Evolutionary conservation across 1,140 invertebrate species (phyloP).

Genomic region (Gryon sp.): DNA sequence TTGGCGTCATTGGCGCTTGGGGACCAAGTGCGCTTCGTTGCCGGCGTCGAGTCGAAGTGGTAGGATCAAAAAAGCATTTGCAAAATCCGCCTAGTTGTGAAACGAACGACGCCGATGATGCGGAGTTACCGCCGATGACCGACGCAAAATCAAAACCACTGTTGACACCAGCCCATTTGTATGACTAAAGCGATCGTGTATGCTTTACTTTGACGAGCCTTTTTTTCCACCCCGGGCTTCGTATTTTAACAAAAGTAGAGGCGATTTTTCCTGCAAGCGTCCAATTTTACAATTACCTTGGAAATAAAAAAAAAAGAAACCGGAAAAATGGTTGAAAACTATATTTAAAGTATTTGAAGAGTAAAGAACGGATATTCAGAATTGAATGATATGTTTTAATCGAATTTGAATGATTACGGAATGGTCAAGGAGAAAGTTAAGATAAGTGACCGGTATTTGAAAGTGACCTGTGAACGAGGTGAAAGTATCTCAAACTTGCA

Average conservation of each 20-base stretch:
- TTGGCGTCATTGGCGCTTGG: conserved; percentile 78
- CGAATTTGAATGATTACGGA: too few species aligned
- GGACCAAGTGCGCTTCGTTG: conserved; percentile 67
- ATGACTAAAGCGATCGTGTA: conserved; percentile 47
- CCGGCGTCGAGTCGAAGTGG: conserved; percentile 53
- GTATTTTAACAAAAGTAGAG: conserved; percentile 26
- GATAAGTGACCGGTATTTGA: neutral
- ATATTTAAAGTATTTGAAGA: too few species aligned
- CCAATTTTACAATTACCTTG: too few species aligned
- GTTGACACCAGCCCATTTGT: conserved; percentile 61
- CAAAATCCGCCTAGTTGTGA: conserved; percentile 68
- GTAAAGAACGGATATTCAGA: too few species aligned
- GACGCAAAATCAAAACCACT: conserved; percentile 73
- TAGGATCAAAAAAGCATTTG: conserved; percentile 78
- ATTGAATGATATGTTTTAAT: too few species aligned
- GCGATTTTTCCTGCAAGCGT: conserved; percentile 29
- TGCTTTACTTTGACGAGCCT: neutral
- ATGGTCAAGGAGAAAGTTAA: too few species aligned
- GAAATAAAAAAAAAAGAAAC: too few species aligned
- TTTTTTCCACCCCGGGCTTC: conserved; percentile 3
- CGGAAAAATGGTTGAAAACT: too few species aligned
- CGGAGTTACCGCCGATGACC: conserved; percentile 61
- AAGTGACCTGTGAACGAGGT: neutral
- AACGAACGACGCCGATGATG: conserved; percentile 54
- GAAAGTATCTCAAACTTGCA: neutral